Conservation (phyloP, 2,113 vertebrate genomes). For the Carettochelys insculpta region DNA sequence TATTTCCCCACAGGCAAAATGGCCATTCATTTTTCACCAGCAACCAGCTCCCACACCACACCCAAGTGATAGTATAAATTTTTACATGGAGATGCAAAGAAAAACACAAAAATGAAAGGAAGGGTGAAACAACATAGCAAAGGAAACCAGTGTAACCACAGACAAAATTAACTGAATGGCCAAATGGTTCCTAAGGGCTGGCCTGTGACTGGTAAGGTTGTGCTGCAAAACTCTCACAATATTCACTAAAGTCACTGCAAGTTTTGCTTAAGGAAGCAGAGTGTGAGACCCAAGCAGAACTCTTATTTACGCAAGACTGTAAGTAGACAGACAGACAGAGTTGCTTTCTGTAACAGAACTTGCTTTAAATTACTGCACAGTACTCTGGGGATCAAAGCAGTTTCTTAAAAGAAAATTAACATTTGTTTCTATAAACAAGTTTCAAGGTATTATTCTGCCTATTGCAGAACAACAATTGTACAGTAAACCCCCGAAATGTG, state of each 20-base stretch:
- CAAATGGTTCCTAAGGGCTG: neutral
- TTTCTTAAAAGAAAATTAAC: neutral
- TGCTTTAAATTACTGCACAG: neutral
- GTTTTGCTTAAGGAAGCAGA: neutral
- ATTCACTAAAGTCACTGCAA: neutral
- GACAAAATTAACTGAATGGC: neutral
- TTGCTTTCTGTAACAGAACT: neutral
- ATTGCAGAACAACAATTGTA: no score
- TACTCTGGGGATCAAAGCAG: accelerated
- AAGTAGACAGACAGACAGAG: neutral
- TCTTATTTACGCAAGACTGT: neutral
- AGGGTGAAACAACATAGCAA: neutral
- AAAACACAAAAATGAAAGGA: neutral
- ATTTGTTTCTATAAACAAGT: neutral
- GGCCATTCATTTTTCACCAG: neutral
- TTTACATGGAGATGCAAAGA: neutral
- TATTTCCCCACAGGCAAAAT: neutral
- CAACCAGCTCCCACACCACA: neutral
- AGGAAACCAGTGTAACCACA: neutral
- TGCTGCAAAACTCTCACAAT: neutral
- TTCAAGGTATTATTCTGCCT: neutral
- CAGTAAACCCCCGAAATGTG: no score
- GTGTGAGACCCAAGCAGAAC: neutral
- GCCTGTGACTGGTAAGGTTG: neutral
- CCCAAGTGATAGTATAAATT: neutral